phyloP scores from a whole-genome alignment of 2,797 vertebrate genomes.

The Amblyopsis hoosieri region DNA sequence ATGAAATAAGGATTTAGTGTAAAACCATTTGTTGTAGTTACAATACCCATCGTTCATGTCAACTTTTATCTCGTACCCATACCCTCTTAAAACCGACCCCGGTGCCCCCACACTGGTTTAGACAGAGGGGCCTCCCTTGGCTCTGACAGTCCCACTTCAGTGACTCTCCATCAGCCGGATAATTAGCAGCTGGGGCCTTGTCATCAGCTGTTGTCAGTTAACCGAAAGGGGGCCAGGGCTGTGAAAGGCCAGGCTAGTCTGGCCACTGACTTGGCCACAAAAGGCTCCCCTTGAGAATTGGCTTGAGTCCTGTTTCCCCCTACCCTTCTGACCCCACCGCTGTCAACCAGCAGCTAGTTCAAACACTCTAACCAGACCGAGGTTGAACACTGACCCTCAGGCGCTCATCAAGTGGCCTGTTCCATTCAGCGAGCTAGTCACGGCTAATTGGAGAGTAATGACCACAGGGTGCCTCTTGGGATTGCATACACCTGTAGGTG shows the following conservation, averaged over 20 bases:
- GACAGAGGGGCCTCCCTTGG: slow-evolving; percentile 66
- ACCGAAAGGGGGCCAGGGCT: slow-evolving; percentile 48
- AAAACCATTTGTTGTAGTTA: slow-evolving; percentile 11
- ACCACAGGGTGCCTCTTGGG: slow-evolving; percentile 53
- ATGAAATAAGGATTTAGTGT: neutral
- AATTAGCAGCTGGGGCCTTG: slow-evolving; percentile 79
- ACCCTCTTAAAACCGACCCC: slow-evolving; percentile 54
- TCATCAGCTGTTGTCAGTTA: slow-evolving; percentile 69
- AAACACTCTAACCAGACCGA: slow-evolving; percentile 65
- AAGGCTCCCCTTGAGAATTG: slow-evolving; percentile 69
- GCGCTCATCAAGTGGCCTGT: slow-evolving; percentile 60
- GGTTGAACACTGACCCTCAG: slow-evolving; percentile 69
- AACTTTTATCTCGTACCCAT: slow-evolving; percentile 34
- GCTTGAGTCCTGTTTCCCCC: slow-evolving; percentile 57
- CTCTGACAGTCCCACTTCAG: slow-evolving; percentile 74
- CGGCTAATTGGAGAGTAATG: slow-evolving; percentile 75
- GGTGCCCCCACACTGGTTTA: slow-evolving; percentile 18
- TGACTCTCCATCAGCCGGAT: slow-evolving; percentile 77
- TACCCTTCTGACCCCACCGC: slow-evolving; percentile 58
- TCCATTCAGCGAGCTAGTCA: slow-evolving; percentile 56
- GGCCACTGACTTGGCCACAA: slow-evolving; percentile 68
- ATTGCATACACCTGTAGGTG: neutral
- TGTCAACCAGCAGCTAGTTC: slow-evolving; percentile 68
- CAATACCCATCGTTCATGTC: slow-evolving; percentile 18
- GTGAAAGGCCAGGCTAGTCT: slow-evolving; percentile 65